A percentile compares a stretch with the other conserved stretches of the same genome.
Conservation (phyloP, 2,113 vertebrate species). For the Petrocephalus zakoni region DNA sequence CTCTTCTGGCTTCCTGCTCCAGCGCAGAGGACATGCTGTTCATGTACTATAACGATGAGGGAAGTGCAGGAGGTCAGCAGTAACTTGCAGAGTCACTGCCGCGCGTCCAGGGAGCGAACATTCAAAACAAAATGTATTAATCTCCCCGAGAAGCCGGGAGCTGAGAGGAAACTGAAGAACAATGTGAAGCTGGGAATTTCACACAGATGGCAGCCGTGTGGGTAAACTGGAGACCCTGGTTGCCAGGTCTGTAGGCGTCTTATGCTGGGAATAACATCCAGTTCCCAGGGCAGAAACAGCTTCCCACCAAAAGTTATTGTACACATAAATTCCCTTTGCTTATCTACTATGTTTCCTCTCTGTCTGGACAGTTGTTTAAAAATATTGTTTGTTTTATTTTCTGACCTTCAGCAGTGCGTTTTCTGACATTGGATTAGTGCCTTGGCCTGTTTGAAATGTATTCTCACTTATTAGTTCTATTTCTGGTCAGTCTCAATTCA, state of each 20-base stretch:
- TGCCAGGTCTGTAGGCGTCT: slow-evolving; percentile 31
- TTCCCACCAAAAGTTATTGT: slow-evolving; percentile 50
- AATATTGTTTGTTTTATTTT: slow-evolving; percentile 45
- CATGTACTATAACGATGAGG: slow-evolving; percentile 45
- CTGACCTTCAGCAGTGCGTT: slow-evolving; percentile 43
- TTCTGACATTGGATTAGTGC: slow-evolving; percentile 22
- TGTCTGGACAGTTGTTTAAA: slow-evolving; percentile 22
- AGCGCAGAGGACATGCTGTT: slow-evolving; percentile 29
- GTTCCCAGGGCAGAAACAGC: slow-evolving; percentile 51
- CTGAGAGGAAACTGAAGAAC: slow-evolving; percentile 58
- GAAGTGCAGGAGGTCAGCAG: slow-evolving; percentile 62
- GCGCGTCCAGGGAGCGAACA: slow-evolving; percentile 16
- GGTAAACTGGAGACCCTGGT: slow-evolving; percentile 41
- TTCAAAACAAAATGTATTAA: slow-evolving; percentile 27
- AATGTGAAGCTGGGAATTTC: slow-evolving; percentile 56
- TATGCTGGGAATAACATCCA: slow-evolving; percentile 48
- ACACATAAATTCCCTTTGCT: slow-evolving; percentile 49
- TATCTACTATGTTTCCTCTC: slow-evolving; percentile 39
- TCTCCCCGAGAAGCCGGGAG: slow-evolving; percentile 47
- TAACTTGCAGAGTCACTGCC: slow-evolving; percentile 39
- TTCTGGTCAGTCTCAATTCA: neutral
- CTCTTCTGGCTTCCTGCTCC: slow-evolving; percentile 4
- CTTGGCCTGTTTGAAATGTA: neutral
- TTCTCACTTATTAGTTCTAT: neutral
- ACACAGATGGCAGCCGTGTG: neutral